phyloP scores from a whole-genome alignment of 2,888 invertebrate genomes.

The Schrankia costaestrigalis region DNA sequence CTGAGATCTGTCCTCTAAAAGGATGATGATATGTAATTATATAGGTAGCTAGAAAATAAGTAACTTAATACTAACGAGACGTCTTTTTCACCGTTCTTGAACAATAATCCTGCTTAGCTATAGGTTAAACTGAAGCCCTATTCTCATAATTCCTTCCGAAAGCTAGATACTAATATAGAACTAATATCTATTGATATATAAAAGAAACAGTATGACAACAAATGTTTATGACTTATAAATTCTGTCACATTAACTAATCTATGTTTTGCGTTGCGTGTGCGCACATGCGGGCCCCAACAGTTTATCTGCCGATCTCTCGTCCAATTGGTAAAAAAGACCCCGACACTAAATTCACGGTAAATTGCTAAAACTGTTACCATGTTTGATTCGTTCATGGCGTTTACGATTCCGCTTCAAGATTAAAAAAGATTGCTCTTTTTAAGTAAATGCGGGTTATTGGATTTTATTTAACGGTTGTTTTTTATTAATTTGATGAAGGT shows the following conservation, averaged over 20 bases:
- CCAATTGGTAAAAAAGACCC: constrained; percentile 75
- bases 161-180: too few relatives aligned
- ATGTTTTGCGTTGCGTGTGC: constrained; percentile 63
- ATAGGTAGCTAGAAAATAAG: too few relatives aligned
- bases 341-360: constrained; percentile 67
- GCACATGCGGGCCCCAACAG: constrained; percentile 68
- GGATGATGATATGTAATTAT: too few relatives aligned
- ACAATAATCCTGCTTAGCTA: too few relatives aligned
- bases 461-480: constrained; percentile 48
- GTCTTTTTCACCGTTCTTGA: too few relatives aligned
- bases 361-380: constrained; percentile 69
- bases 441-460: constrained; percentile 65
- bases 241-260: constrained; percentile 31
- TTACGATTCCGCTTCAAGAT: constrained; percentile 61
- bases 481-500: constrained; percentile 40
- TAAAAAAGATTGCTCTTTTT: constrained; percentile 66
- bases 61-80: too few relatives aligned
- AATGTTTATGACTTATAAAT: neutral
- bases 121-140: too few relatives aligned
- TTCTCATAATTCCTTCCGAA: too few relatives aligned
- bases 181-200: too few relatives aligned
- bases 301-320: constrained; percentile 66
- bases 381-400: constrained; percentile 56
- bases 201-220: too few relatives aligned
- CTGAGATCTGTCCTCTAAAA: too few relatives aligned